Percentiles rank a stretch among this genome's conserved stretches.
Conservation (phyloP, 2,113 vertebrate species). For the Pachypanchax playfairii region DNA sequence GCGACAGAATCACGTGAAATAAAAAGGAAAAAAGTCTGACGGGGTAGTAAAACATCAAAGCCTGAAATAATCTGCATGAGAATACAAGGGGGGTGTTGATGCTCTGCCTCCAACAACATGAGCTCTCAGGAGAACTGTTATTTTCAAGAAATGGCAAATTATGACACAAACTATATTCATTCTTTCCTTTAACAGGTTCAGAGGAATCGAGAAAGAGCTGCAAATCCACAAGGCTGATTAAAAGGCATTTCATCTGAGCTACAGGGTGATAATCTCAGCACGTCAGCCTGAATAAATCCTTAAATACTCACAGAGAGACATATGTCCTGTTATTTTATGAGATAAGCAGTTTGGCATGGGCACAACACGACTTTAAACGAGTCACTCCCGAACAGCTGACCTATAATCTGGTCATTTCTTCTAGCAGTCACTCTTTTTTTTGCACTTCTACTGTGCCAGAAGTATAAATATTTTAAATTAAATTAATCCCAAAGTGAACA, state of each 20-base stretch:
- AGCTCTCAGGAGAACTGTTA: constrained; percentile 4
- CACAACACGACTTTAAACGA: background rate
- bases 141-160: background rate
- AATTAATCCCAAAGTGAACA: too few relatives aligned
- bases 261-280: background rate
- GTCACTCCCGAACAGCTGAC: background rate
- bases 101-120: background rate
- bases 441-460: too few relatives aligned
- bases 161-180: background rate
- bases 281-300: background rate
- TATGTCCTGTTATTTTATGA: background rate
- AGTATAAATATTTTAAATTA: too few relatives aligned
- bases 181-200: background rate
- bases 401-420: too few relatives aligned
- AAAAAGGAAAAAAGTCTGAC: too few relatives aligned
- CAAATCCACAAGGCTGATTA: background rate
- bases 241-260: background rate
- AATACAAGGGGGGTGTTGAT: background rate
- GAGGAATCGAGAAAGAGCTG: background rate
- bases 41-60: background rate
- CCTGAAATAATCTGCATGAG: background rate
- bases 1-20: background rate
- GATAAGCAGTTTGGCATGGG: background rate
- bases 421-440: too few relatives aligned
- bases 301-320: background rate